Conservation (phyloP, 2,888 invertebrate genomes). For the Theretra japonica region DNA sequence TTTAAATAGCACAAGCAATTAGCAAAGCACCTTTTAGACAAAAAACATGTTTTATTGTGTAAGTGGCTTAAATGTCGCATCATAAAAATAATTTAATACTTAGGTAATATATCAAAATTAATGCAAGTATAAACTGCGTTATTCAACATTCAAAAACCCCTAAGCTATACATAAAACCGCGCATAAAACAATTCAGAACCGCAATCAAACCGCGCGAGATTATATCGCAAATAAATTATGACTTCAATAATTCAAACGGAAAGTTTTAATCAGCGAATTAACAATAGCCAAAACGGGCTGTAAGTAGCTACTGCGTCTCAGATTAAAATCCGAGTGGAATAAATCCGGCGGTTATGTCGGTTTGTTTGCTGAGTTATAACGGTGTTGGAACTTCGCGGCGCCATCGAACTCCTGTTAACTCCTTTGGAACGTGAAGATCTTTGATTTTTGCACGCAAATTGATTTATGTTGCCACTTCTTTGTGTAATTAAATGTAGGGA, state of each 20-base stretch:
- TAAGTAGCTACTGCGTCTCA: conserved; percentile 28
- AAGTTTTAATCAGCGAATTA: conserved; percentile 43
- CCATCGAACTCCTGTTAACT: conserved; percentile 40
- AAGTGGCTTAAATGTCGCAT: too few species aligned
- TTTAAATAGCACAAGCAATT: too few species aligned
- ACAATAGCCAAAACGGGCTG: conserved; percentile 26
- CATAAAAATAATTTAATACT: too few species aligned
- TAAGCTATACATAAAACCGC: background rate
- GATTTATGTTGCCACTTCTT: conserved; percentile 22
- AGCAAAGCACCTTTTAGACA: too few species aligned
- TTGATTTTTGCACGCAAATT: conserved; percentile 26
- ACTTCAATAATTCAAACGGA: conserved; percentile 31
- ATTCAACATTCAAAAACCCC: conserved; percentile 9
- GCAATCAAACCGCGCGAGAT: conserved; percentile 29
- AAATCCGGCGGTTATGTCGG: conserved; percentile 63
- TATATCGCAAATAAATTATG: conserved; percentile 31
- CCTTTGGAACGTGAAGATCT: conserved; percentile 31
- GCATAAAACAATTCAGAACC: conserved; percentile 17
- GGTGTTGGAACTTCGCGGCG: conserved; percentile 56
- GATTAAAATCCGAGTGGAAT: conserved; percentile 68
- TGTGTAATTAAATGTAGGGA: conserved; percentile 3
- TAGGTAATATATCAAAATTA: too few species aligned
- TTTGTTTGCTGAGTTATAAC: conserved; percentile 65
- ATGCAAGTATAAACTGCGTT: too few species aligned
- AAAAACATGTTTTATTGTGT: too few species aligned